phyloP scores from a whole-genome alignment of 2,113 vertebrate species.

The Ophiodon elongatus region DNA sequence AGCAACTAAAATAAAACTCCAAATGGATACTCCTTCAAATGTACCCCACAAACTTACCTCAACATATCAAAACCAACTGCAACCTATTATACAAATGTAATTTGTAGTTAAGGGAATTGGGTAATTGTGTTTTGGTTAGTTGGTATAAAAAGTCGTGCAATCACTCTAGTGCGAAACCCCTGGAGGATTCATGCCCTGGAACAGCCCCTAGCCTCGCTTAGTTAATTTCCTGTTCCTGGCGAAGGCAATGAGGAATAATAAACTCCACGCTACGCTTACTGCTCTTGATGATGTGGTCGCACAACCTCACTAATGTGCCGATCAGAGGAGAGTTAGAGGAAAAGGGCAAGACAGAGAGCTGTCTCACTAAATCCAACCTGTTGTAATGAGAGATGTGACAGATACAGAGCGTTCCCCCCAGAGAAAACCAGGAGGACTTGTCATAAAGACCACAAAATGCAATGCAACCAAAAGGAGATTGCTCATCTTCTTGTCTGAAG shows the following conservation, averaged over 20 bases:
- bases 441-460: slow-evolving; percentile 54
- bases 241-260: slow-evolving; percentile 79
- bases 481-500: slow-evolving; percentile 58
- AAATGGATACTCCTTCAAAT: not conserved
- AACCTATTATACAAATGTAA: slow-evolving; percentile 61
- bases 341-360: slow-evolving; percentile 24
- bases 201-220: slow-evolving; percentile 67
- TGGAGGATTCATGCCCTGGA: slow-evolving; percentile 62
- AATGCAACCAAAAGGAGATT: slow-evolving; percentile 37
- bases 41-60: slow-evolving; percentile 32
- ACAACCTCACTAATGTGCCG: slow-evolving; percentile 57
- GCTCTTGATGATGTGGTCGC: slow-evolving; percentile 65
- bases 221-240: slow-evolving; percentile 81
- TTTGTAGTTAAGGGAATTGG: slow-evolving; percentile 64
- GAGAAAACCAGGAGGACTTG: slow-evolving; percentile 33
- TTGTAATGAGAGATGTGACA: slow-evolving; percentile 34
- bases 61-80: slow-evolving; percentile 64
- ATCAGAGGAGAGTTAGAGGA: slow-evolving; percentile 40
- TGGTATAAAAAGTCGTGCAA: slow-evolving; percentile 69
- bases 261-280: slow-evolving; percentile 62
- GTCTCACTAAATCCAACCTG: slow-evolving; percentile 17
- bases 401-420: slow-evolving; percentile 20
- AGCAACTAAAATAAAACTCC: not conserved
- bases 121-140: slow-evolving; percentile 77
- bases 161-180: slow-evolving; percentile 59